Base-by-base conservation (phyloP, 2,113 vertebrate species). In the Dermatemys mawii region DNA sequence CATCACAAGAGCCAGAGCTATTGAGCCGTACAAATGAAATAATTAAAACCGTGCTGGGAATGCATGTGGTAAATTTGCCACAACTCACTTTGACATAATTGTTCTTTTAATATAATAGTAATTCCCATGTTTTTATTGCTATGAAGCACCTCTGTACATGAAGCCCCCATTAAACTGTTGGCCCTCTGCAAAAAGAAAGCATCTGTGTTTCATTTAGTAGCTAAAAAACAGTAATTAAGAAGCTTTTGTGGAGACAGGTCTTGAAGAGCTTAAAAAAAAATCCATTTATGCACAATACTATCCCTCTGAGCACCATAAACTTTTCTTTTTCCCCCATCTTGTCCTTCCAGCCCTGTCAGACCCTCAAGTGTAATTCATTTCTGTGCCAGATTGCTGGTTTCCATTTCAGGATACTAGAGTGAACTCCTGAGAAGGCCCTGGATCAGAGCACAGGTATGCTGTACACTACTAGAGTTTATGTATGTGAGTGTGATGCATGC, bases 131-230 rank as follows among this genome's bases (percentile, higher is more conserved):
- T 95, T 96, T 54, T 78, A 92, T 96, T 92, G 90, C 85, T 89
- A 2, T 53, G 90, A 75, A 91, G 85, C 87, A 93, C 90, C 83
- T 67, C 83, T 91, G 51, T 0, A 17, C 93, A 90, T 82, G 87
- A 89, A 87, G 5, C 67, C 67, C 63, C 75, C 0, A 75, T 0
- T 6, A 95, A 95, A 93, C 29, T 0, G 0, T 87, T 92, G 94
- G 96, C 92, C 50, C 82, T 87, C 86, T 83, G 93, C 53, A 6
- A 53, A 73, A 63, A 67, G 48, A 92, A 83, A 1, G 92, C 97
- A 97, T 97, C 96, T 97, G 97, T 79, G 53, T 97, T 96, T 96
- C 96, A 96, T 97, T 97, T 96, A 81, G 81, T 13, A 97, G 95
- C 75, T 83, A 91, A 95, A 95, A 91, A 97, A 90, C 27, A 91